Conservation (phyloP, 1,140 invertebrate species). For the Thrips palmi region DNA sequence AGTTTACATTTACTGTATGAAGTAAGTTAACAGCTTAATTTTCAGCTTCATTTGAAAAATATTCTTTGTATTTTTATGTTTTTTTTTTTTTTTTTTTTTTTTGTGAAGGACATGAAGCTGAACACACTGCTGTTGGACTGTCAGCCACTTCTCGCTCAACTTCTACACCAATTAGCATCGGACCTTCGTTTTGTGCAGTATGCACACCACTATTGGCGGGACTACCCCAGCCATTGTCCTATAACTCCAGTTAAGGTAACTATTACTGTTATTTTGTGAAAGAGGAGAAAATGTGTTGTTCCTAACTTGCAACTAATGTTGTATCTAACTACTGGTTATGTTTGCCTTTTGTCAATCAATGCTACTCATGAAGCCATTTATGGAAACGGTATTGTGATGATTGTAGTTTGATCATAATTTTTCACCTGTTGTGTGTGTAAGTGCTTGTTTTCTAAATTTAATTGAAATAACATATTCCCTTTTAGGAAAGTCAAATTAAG, state of each 20-base stretch:
- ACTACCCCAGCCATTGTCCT: constrained; percentile 49
- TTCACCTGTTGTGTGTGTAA: constrained; percentile 6
- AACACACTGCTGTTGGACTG: constrained; percentile 48
- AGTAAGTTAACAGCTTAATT: no score
- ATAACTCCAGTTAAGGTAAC: constrained; percentile 12
- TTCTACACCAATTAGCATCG: constrained; percentile 58
- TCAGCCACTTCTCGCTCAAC: constrained; percentile 43
- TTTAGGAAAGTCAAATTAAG: constrained; percentile 21
- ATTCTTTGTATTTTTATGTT: no score
- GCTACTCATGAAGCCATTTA: no score
- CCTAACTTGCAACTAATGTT: background rate
- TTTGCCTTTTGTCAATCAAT: no score
- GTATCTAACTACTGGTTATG: background rate
- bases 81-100: constrained; percentile 11
- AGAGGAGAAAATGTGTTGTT: no score
- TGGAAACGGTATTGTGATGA: no score
- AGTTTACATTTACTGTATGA: constrained; percentile 78
- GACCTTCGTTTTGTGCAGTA: constrained; percentile 58
- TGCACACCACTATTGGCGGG: constrained; percentile 64
- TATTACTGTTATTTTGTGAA: no score
- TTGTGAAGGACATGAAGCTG: constrained; percentile 55
- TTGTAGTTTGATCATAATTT: no score
- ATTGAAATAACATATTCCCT: no score
- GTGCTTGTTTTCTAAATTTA: no score
- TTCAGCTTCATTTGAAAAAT: no score